Conservation (phyloP, 2,113 vertebrate species). For the Hydropotes inermis region DNA sequence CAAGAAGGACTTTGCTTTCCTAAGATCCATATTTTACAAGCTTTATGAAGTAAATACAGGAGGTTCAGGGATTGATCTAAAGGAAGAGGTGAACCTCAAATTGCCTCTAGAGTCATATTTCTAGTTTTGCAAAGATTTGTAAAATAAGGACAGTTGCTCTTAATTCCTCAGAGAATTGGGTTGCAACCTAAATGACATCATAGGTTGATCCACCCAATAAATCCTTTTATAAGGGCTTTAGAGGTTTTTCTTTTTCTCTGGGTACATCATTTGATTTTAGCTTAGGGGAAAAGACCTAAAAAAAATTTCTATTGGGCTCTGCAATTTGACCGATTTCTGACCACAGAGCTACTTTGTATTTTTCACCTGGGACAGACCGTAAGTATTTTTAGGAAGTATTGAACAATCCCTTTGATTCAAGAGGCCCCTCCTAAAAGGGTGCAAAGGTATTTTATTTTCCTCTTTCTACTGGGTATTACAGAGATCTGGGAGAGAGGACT, state of each 20-base stretch:
- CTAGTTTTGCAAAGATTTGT: background rate
- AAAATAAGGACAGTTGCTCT: background rate
- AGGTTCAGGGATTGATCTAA: background rate
- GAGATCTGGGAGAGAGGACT: background rate
- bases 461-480: background rate
- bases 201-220: background rate
- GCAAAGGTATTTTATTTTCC: background rate
- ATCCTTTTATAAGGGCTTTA: background rate
- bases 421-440: background rate
- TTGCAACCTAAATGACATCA: background rate
- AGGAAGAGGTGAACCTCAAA: background rate
- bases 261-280: background rate
- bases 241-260: background rate
- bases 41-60: background rate
- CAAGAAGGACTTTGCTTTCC: background rate
- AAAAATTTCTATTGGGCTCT: background rate
- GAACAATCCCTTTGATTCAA: background rate
- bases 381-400: background rate
- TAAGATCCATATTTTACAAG: background rate
- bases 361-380: background rate
- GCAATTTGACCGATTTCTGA: background rate
- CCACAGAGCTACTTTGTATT: background rate
- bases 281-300: background rate
- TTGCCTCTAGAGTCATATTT: background rate
- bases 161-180: background rate